phyloP scores from a whole-genome alignment of 2,113 vertebrate genomes.

The Heterotilapia buettikoferi region DNA sequence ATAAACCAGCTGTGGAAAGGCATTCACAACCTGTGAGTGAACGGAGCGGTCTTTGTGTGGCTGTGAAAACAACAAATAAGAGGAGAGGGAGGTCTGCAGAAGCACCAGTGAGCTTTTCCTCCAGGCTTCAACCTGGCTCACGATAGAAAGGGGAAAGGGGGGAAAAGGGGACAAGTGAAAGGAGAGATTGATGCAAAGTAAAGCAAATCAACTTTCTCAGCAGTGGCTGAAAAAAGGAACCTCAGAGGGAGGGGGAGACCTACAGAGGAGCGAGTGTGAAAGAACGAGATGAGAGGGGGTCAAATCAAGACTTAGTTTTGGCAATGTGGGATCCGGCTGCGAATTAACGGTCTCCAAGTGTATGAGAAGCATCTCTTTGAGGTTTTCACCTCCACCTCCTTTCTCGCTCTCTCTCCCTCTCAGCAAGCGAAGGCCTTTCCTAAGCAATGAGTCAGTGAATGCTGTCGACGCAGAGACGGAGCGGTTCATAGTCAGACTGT shows the following conservation, averaged over 20 bases:
- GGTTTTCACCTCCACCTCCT: neutral
- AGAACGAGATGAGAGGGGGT: neutral
- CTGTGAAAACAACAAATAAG: neutral
- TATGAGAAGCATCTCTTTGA: constrained; percentile 56
- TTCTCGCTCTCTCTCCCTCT: neutral
- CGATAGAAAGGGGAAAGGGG: neutral
- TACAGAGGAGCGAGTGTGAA: neutral
- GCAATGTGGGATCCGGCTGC: constrained; percentile 42
- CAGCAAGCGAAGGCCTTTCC: neutral
- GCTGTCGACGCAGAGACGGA: neutral
- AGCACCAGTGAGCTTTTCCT: constrained; percentile 20
- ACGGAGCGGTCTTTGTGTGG: neutral
- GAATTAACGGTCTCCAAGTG: constrained; percentile 49
- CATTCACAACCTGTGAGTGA: neutral
- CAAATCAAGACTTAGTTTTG: constrained; percentile 13
- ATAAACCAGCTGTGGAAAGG: neutral
- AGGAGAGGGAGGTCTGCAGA: neutral
- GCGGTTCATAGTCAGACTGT: neutral
- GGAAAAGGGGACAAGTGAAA: neutral
- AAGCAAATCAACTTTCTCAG: neutral
- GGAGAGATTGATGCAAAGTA: neutral
- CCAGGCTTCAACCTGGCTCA: constrained; percentile 29
- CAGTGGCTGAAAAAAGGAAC: neutral
- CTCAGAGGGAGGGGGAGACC: neutral
- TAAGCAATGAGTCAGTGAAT: constrained; percentile 20